Conservation (phyloP, 2,888 invertebrate species). For the Pachydiplax longipennis region DNA sequence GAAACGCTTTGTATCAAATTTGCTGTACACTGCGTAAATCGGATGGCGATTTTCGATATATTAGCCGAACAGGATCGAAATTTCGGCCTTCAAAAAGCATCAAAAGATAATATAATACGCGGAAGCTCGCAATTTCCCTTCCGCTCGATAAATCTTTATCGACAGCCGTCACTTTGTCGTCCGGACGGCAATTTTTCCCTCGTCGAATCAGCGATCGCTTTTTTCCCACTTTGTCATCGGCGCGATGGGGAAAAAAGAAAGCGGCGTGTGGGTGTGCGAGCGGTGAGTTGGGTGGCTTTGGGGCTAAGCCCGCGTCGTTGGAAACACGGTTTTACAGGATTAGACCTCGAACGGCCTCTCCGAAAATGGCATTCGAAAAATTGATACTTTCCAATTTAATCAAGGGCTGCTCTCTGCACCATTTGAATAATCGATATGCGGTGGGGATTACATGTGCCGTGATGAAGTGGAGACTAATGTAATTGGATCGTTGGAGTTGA, state of each 20-base stretch:
- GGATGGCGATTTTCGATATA: no score
- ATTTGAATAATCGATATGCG: constrained; percentile 43
- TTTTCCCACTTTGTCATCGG: background rate
- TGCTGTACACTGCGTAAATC: no score
- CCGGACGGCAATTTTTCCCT: background rate
- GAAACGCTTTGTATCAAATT: no score
- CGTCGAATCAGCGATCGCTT: background rate
- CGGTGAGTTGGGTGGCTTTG: constrained; percentile 20
- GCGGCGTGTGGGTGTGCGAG: background rate
- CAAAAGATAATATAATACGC: no score
- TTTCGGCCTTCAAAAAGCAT: no score
- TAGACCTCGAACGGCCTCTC: constrained; percentile 1
- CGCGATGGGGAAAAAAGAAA: background rate
- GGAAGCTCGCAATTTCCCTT: background rate
- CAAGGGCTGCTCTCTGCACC: constrained; percentile 23
- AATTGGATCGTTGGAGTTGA: constrained; percentile 35
- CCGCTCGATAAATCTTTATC: background rate
- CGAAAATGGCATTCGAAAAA: background rate
- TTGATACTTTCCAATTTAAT: constrained; percentile 43
- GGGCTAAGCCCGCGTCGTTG: constrained; percentile 28
- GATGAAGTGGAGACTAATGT: constrained; percentile 41
- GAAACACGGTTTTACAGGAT: constrained; percentile 36
- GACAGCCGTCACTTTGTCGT: background rate
- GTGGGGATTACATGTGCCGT: constrained; percentile 29
- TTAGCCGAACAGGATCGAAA: no score